These are phyloP conservation scores for Melanchra persicariae DNA, from an alignment of 2,888 invertebrate species.

Conservation along the genomic window DNA sequence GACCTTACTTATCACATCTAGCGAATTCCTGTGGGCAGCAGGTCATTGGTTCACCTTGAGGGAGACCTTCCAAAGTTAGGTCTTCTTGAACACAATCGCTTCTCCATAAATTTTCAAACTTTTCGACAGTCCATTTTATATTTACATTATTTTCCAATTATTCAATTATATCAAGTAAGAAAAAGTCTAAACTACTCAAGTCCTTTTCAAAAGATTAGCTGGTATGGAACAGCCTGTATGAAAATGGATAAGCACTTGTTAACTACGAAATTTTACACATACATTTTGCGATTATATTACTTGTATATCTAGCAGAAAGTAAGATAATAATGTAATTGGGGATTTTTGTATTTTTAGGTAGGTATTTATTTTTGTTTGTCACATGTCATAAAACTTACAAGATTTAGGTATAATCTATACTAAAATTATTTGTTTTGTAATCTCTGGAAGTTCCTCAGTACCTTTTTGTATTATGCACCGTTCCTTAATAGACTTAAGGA, in stretches of 20 bases:
- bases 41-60: too few relatives aligned
- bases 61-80: too few relatives aligned
- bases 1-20: too few relatives aligned
- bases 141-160: not conserved
- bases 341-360: not conserved
- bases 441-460: too few relatives aligned
- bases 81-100: too few relatives aligned
- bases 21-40: too few relatives aligned
- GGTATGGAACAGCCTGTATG: not conserved
- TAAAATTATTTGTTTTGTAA: not conserved
- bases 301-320: constrained; percentile 7
- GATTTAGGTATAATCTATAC: not conserved
- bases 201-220: not conserved
- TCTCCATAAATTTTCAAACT: too few relatives aligned
- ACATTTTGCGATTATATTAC: not conserved
- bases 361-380: not conserved
- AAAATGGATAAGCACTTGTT: not conserved
- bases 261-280: not conserved
- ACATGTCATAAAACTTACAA: constrained; percentile 1
- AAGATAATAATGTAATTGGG: constrained; percentile 18
- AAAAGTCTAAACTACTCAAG: not conserved
- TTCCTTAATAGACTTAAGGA: not conserved
- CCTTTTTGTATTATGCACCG: not conserved
- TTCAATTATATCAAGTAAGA: not conserved
- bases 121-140: not conserved